phyloP scores from a whole-genome alignment of 2,888 invertebrate genomes.

The Drepanosiphum platanoidis region DNA sequence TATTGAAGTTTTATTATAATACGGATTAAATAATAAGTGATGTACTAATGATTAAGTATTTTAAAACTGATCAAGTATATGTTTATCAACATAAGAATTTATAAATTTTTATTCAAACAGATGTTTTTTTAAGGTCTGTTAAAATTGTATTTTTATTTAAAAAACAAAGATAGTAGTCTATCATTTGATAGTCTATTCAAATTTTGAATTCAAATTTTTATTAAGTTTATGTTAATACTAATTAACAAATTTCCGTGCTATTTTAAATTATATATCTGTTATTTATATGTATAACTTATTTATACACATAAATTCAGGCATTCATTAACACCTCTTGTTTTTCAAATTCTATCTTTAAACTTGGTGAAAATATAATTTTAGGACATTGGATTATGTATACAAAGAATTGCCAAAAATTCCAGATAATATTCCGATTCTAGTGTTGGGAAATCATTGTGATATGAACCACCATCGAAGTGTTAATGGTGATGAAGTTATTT shows the following conservation, averaged over 20 bases:
- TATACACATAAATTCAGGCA: too few relatives aligned
- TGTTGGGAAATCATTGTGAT: conserved; percentile 94
- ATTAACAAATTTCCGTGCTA: too few relatives aligned
- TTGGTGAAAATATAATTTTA: conserved; percentile 67
- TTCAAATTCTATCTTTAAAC: neutral
- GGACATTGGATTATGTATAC: conserved; percentile 95
- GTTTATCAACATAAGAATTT: neutral
- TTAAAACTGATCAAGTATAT: neutral
- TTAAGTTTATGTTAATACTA: too few relatives aligned
- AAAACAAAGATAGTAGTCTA: too few relatives aligned
- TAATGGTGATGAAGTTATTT: conserved; percentile 76
- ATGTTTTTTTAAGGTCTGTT: neutral
- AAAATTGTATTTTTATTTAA: too few relatives aligned
- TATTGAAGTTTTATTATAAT: conserved; percentile 9
- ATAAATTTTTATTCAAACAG: neutral
- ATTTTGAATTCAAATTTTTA: too few relatives aligned
- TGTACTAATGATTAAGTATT: neutral
- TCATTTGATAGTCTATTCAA: too few relatives aligned
- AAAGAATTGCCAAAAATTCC: conserved; percentile 85
- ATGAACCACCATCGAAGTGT: conserved; percentile 96
- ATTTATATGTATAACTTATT: neutral
- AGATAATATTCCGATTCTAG: conserved; percentile 82
- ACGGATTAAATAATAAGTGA: neutral
- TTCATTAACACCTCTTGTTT: neutral
- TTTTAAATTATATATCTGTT: too few relatives aligned